A percentile compares a stretch with the other conserved stretches of the same genome.
These are phyloP conservation scores for Protophormia terraenovae DNA, from an alignment of 2,888 invertebrate genomes.

Conservation along the genomic window DNA sequence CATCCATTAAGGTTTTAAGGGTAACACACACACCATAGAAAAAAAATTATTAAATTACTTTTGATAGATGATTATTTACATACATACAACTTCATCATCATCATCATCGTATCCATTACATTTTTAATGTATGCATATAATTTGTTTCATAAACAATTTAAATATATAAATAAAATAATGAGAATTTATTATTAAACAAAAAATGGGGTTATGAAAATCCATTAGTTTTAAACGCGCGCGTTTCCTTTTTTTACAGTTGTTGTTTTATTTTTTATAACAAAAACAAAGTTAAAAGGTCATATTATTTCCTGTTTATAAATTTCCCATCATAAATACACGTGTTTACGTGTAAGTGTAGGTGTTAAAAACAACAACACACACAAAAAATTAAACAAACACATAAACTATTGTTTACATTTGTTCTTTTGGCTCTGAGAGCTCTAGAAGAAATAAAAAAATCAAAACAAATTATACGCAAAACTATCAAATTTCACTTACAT, in stretches of 20 bases:
- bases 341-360: conserved; percentile 34
- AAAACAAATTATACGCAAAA: conserved; percentile 26
- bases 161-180: conserved; percentile 36
- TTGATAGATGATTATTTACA: conserved; percentile 39
- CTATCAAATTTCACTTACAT: conserved; percentile 10
- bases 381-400: neutral
- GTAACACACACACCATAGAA: neutral
- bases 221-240: conserved; percentile 43
- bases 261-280: neutral
- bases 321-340: conserved; percentile 15
- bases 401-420: neutral
- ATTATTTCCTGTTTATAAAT: conserved; percentile 36
- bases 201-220: conserved; percentile 23
- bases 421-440: too few relatives aligned
- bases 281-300: conserved; percentile 44
- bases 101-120: neutral
- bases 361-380: too few relatives aligned
- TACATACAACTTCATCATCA: conserved; percentile 33
- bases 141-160: conserved; percentile 64
- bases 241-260: conserved; percentile 25
- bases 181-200: neutral
- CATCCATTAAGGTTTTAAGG: conserved; percentile 56
- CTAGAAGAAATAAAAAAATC: neutral
- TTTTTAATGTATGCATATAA: conserved; percentile 53
- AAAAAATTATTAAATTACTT: conserved; percentile 32